phyloP scores from a whole-genome alignment of 2,797 vertebrate species.

The Acrocephalus scirpaceus region DNA sequence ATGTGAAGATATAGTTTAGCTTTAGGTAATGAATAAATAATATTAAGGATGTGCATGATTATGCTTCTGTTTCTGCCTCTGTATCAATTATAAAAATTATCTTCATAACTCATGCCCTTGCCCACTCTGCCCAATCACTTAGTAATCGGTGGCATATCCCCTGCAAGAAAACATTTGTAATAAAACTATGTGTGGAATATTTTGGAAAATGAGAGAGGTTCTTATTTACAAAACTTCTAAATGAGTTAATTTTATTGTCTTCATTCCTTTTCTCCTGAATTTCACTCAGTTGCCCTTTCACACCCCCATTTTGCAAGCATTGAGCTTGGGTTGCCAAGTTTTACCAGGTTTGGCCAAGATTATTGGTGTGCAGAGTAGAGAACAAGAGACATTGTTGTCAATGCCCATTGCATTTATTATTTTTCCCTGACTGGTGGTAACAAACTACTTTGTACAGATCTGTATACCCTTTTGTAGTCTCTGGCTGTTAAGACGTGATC shows the following conservation, averaged over 20 bases:
- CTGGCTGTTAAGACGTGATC: background rate
- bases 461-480: background rate
- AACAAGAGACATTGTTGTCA: background rate
- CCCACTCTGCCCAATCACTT: background rate
- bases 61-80: background rate
- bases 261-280: background rate
- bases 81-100: background rate
- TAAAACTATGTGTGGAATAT: background rate
- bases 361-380: background rate
- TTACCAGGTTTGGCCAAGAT: background rate
- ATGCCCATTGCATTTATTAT: background rate
- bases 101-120: background rate
- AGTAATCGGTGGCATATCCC: background rate
- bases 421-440: background rate
- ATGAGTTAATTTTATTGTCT: background rate
- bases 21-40: background rate
- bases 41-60: fast-evolving
- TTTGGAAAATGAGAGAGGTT: background rate
- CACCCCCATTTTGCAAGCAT: background rate
- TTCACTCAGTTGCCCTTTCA: background rate
- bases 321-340: background rate
- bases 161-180: background rate
- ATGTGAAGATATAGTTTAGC: background rate
- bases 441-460: background rate
- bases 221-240: background rate